phyloP scores from a whole-genome alignment of 2,113 vertebrate genomes.

The Acinonyx jubatus region DNA sequence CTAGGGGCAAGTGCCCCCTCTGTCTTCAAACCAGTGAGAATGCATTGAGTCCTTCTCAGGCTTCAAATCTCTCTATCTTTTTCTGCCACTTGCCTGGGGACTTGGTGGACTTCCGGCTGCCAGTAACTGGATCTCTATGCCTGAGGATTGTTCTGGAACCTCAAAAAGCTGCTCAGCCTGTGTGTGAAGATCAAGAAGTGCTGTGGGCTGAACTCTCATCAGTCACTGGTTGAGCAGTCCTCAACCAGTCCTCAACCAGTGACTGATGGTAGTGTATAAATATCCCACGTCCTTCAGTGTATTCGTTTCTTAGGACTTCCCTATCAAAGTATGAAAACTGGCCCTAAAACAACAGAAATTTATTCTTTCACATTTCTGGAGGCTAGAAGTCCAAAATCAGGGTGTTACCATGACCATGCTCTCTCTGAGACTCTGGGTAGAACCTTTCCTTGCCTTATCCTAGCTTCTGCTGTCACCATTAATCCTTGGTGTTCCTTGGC shows the following conservation, averaged over 20 bases:
- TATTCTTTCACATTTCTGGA: not conserved
- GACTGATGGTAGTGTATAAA: not conserved
- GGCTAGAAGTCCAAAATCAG: not conserved
- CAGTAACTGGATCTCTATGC: not conserved
- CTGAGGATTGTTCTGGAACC: not conserved
- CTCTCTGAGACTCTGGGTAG: not conserved
- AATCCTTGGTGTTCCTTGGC: not conserved
- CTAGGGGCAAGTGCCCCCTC: not conserved
- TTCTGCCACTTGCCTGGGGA: not conserved
- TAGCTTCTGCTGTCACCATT: not conserved
- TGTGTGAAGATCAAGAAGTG: not conserved
- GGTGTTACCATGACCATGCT: not conserved
- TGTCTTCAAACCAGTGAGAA: not conserved
- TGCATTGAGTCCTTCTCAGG: not conserved
- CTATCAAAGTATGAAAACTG: not conserved
- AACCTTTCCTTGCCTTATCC: not conserved
- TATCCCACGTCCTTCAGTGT: not conserved
- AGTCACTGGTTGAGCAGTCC: not conserved
- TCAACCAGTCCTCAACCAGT: rapidly evolving
- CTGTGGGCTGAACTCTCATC: not conserved
- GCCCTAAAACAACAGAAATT: not conserved
- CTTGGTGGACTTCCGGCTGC: not conserved
- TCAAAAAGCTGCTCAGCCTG: not conserved
- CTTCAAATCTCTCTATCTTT: not conserved
- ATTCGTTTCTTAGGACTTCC: not conserved